phyloP scores from a whole-genome alignment of 1,140 invertebrate genomes.

The Akabosia matsudoensis region DNA sequence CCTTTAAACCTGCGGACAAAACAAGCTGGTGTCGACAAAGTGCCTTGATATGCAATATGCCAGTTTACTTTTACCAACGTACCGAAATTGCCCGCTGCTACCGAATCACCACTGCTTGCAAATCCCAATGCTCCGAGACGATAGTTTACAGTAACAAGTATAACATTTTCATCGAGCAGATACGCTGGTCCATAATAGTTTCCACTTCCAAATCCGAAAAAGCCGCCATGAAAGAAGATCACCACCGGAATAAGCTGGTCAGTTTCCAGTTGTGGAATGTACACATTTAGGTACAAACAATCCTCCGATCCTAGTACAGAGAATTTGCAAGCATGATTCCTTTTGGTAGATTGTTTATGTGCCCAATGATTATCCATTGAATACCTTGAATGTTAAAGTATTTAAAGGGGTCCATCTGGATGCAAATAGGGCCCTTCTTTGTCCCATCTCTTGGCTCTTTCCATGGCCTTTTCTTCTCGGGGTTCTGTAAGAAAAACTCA shows the following conservation, averaged over 20 bases:
- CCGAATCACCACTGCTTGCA: background rate
- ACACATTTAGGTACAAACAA: constrained; percentile 33
- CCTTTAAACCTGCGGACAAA: constrained; percentile 1
- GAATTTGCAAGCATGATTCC: background rate
- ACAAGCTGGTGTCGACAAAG: background rate
- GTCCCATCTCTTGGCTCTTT: constrained; percentile 26
- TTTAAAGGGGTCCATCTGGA: constrained; percentile 32
- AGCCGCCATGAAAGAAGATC: constrained; percentile 57
- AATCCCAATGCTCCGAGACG: constrained; percentile 20
- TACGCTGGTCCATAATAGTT: constrained; percentile 45
- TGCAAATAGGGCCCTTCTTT: constrained; percentile 26
- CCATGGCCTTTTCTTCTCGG: constrained; percentile 34
- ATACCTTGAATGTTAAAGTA: constrained; percentile 15
- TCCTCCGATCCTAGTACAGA: constrained; percentile 25
- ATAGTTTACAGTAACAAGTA: constrained; percentile 47
- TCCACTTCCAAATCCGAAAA: constrained; percentile 47
- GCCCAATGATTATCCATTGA: background rate
- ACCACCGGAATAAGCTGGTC: constrained; percentile 51
- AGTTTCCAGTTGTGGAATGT: constrained; percentile 24
- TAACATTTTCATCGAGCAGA: constrained; percentile 42
- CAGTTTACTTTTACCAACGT: background rate
- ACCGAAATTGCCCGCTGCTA: background rate
- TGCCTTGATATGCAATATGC: background rate
- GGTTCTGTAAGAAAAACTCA: constrained; percentile 19
- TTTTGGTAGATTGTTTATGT: background rate